Evolutionary conservation across 2,113 vertebrate species (phyloP).

Genomic region (Octodon degus): DNA sequence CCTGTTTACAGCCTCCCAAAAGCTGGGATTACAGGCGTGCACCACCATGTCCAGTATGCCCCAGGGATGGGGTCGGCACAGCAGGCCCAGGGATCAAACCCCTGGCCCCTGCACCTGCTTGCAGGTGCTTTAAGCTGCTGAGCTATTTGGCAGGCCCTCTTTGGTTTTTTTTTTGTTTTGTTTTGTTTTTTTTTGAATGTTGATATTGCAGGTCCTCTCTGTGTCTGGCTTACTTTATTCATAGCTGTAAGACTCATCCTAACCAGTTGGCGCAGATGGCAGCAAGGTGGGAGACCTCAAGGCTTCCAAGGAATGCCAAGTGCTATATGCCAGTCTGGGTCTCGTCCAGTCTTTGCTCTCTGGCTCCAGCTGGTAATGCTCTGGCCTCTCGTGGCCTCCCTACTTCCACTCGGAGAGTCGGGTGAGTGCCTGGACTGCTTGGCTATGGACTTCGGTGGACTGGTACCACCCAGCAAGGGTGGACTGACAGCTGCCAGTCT

Average conservation of each 20-base stretch:
- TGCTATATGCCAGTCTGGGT: constrained; percentile 95
- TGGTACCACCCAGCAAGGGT: constrained; percentile 76
- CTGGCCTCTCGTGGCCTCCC: constrained; percentile 93
- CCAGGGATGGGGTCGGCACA: no score
- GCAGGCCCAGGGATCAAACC: no score
- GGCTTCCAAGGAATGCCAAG: constrained; percentile 96
- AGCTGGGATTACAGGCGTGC: no score
- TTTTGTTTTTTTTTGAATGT: neutral
- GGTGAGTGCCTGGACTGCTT: constrained; percentile 84
- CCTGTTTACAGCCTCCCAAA: no score
- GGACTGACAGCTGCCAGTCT: constrained; percentile 77
- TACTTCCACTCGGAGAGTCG: constrained; percentile 90
- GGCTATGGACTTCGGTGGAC: constrained; percentile 82
- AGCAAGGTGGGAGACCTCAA: constrained; percentile 34
- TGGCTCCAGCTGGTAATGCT: constrained; percentile 89
- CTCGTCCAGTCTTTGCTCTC: constrained; percentile 93
- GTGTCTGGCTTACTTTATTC: neutral
- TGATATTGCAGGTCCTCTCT: neutral
- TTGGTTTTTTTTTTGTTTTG: neutral
- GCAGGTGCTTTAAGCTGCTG: no score
- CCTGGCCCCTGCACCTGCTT: no score
- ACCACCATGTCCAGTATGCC: no score
- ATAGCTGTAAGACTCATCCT: neutral
- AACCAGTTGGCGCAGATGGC: no score
- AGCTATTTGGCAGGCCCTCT: neutral